phyloP scores from a whole-genome alignment of 2,888 invertebrate genomes.

The Spisula solida region DNA sequence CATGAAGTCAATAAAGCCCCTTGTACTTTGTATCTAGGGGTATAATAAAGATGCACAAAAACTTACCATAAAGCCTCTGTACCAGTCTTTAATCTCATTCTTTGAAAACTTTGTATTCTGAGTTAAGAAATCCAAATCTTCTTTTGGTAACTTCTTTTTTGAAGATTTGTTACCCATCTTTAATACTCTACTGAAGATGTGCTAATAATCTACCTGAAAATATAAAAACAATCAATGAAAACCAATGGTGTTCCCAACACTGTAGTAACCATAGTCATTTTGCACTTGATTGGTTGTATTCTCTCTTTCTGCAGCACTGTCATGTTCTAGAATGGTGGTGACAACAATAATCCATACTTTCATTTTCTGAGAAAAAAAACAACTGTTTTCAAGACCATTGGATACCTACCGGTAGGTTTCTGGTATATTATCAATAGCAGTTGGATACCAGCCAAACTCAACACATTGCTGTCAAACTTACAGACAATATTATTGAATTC shows the following conservation, averaged over 20 bases:
- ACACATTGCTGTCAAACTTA: background rate
- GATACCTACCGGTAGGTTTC: too few species aligned
- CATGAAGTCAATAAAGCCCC: too few species aligned
- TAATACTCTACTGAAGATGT: constrained; percentile 1
- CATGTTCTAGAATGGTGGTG: too few species aligned
- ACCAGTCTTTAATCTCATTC: constrained; percentile 99
- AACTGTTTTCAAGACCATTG: too few species aligned
- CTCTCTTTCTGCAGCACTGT: too few species aligned
- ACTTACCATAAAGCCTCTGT: constrained; percentile 99
- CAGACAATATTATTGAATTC: background rate
- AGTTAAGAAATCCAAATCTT: constrained; percentile 99
- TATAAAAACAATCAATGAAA: background rate
- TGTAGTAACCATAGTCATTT: too few species aligned
- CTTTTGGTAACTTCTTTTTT: constrained; percentile 94
- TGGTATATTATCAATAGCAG: background rate
- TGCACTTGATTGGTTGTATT: too few species aligned
- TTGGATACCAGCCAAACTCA: constrained; percentile 9
- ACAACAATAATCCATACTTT: too few species aligned
- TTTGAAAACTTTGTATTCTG: constrained; percentile 99
- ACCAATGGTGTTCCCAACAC: background rate
- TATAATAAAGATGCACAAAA: background rate
- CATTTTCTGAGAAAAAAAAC: background rate
- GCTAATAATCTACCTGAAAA: constrained; percentile 36
- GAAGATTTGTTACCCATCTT: constrained; percentile 84
- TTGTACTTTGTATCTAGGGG: too few species aligned